Conservation (phyloP, 2,113 vertebrate species). For the Tragelaphus strepsiceros region DNA sequence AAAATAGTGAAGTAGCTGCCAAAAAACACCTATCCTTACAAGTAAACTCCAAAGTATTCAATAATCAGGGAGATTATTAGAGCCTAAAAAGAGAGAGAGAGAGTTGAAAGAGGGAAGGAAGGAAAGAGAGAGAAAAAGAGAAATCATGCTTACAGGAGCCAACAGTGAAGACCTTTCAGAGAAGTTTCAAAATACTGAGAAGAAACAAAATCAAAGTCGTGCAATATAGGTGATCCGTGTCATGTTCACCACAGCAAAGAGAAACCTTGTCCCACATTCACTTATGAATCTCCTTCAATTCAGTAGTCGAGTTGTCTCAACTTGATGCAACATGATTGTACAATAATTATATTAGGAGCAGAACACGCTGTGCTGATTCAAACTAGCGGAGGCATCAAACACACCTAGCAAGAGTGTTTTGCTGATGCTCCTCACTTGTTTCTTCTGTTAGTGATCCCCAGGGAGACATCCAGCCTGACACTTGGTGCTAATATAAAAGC, state of each 20-base stretch:
- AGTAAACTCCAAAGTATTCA: not conserved
- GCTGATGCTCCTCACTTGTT: accelerated
- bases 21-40: not conserved
- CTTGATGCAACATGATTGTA: too few species aligned
- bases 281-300: not conserved
- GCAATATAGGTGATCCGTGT: too few species aligned
- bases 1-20: not conserved
- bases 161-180: not conserved
- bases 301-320: not conserved
- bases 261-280: not conserved
- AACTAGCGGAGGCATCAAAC: not conserved
- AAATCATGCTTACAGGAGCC: not conserved
- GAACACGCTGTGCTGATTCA: not conserved
- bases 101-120: not conserved
- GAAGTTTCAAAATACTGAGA: not conserved
- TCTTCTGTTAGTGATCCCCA: not conserved
- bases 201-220: not conserved
- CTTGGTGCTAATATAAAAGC: not conserved
- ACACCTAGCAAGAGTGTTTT: too few species aligned
- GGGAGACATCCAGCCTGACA: not conserved
- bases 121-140: not conserved
- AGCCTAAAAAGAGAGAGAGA: too few species aligned
- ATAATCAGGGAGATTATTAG: not conserved
- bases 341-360: not conserved
- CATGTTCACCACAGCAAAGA: not conserved